Evolutionary conservation across 2,888 invertebrate species (phyloP), one percentile per base, ranked within the genome.

Genomic region (Taenaris catops): DNA sequence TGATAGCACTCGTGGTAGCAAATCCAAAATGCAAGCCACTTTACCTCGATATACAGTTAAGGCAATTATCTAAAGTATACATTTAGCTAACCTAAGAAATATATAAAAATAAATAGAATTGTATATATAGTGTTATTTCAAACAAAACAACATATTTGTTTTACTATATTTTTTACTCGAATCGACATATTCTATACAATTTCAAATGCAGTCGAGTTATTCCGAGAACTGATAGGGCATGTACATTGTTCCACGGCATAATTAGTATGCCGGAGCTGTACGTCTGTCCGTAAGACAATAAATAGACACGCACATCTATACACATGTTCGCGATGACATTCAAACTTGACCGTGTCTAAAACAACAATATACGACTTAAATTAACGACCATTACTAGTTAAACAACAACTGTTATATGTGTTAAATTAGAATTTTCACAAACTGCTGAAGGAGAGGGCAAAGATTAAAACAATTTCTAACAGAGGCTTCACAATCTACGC

Each of bases 311-410:
- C 40, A 44, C 38, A 48, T 45, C 44, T 44, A 45, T 53, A 49
- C 44, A 48, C 45, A 48, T 49, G 44, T 46, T 39, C 37, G 7
- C 21, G 29, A 55, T 70, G 74, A 71, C 75, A 78, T 72, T 76
- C 70, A 75, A 58, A 67, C 59, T 72, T 74, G 79, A 68, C 83
- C 81, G 79, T 83, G 71, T 71, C 83, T 57, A 72, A 83, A 60
- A 44, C 37, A 25, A 63, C 63, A 72, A 76, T 67, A 58, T 48
- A 53, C 46, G 50, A 53, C 53, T 38, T 52, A 54, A 66, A 68
- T 67, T 58, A 53, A 61, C 51, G 57, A 49, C 40, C 49, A 43
- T 51, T 51, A 40, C 50, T 48, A 53, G 55, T 55, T 51, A 50
- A 58, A 60, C 55, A 52, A 50, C 46, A 46, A 43, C 50, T 49